These are phyloP conservation scores for Euura lappo DNA, from an alignment of 1,140 invertebrate genomes.

Conservation along the genomic window DNA sequence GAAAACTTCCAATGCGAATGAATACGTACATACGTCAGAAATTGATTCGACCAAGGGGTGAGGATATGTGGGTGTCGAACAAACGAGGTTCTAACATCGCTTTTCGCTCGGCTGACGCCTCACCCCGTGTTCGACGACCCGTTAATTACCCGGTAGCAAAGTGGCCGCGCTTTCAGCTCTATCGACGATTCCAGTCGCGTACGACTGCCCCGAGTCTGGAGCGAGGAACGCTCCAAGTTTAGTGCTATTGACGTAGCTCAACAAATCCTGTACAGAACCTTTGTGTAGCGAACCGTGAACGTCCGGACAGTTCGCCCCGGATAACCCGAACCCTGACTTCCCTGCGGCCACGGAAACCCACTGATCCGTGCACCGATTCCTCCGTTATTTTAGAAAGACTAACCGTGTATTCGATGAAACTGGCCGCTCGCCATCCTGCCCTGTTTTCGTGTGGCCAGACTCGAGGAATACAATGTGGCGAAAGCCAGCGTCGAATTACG, in stretches of 20 bases:
- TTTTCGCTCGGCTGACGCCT: not conserved
- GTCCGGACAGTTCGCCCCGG: not conserved
- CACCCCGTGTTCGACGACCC: constrained; percentile 1
- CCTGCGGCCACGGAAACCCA: no score
- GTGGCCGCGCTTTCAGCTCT: not conserved
- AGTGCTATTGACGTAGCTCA: constrained; percentile 2
- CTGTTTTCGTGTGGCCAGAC: no score
- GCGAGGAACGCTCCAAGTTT: not conserved
- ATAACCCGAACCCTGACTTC: not conserved
- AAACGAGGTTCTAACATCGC: not conserved
- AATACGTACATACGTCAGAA: no score
- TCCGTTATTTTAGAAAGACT: no score
- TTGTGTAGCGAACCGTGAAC: not conserved
- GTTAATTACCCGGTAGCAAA: constrained; percentile 4
- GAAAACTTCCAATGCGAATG: not conserved
- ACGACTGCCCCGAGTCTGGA: not conserved
- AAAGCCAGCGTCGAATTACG: no score
- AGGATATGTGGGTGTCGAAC: not conserved
- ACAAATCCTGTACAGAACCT: not conserved
- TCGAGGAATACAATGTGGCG: no score
- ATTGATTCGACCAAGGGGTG: not conserved
- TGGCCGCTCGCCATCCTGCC: no score
- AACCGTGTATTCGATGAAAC: no score
- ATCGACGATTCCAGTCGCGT: not conserved
- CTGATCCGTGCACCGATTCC: no score